phyloP scores from a whole-genome alignment of 2,113 vertebrate species.

The Callocephalon fimbriatum region DNA sequence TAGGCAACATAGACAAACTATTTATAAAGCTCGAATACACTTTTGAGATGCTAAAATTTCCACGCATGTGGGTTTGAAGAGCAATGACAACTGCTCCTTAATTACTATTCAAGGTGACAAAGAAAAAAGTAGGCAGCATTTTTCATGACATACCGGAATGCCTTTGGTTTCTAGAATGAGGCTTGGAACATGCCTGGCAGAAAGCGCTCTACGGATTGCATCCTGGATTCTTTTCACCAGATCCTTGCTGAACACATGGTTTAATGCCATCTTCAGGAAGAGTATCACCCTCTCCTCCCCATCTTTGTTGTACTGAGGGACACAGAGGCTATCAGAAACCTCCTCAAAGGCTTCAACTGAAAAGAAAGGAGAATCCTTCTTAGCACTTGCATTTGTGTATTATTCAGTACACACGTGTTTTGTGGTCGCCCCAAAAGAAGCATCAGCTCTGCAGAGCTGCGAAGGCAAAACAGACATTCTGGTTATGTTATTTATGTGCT shows the following conservation, averaged over 20 bases:
- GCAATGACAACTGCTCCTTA: constrained; percentile 57
- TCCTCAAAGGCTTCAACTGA: constrained; percentile 96
- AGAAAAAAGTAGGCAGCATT: constrained; percentile 21
- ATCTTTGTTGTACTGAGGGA: constrained; percentile 90
- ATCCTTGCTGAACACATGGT: constrained; percentile 76
- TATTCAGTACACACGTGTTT: fast-evolving
- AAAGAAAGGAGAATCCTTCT: fast-evolving
- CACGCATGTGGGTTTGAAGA: constrained; percentile 20
- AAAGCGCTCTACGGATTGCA: constrained; percentile 87
- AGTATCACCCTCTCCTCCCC: constrained; percentile 93
- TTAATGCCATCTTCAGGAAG: constrained; percentile 91
- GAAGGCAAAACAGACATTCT: background rate
- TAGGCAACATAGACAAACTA: constrained; percentile 54
- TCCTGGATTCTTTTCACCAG: constrained; percentile 83
- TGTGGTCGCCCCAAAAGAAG: background rate
- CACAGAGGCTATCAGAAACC: constrained; percentile 92
- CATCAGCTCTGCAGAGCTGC: background rate
- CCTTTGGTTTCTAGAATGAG: constrained; percentile 91
- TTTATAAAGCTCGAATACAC: constrained; percentile 61
- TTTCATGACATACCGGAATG: constrained; percentile 87
- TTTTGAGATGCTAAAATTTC: constrained; percentile 48
- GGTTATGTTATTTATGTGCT: background rate
- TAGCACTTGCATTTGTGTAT: fast-evolving
- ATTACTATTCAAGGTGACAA: constrained; percentile 58
- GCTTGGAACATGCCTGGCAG: constrained; percentile 90